Evolutionary conservation across 1,140 invertebrate species (phyloP).

Genomic region (Trichonephila clavata): DNA sequence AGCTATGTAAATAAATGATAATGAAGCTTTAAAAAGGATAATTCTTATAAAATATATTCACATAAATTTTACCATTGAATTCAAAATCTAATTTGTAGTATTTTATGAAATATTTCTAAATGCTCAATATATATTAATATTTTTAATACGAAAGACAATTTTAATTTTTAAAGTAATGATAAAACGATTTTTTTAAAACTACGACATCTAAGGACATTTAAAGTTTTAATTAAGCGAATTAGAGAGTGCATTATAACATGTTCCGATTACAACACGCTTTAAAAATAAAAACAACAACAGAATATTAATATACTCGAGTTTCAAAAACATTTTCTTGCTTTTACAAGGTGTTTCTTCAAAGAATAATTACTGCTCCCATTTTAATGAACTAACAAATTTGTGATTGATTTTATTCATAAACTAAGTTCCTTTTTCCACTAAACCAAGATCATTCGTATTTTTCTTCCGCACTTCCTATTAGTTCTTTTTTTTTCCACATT

Average conservation of each 20-base stretch:
- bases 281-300: background rate
- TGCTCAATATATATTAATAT: no score
- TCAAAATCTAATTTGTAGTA: no score
- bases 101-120: no score
- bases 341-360: slow-evolving; percentile 2
- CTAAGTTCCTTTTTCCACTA: background rate
- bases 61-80: no score
- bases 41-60: no score
- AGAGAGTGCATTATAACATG: background rate
- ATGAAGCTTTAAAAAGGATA: no score
- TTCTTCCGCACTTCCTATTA: background rate
- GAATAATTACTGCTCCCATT: background rate
- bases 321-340: background rate
- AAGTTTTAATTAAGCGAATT: slow-evolving; percentile 18
- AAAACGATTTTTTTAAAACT: no score
- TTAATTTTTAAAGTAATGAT: no score
- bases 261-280: background rate
- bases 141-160: no score
- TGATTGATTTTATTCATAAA: slow-evolving; percentile 26
- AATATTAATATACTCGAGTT: slow-evolving; percentile 22
- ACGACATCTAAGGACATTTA: background rate
- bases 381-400: slow-evolving; percentile 33
- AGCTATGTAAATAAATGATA: no score
- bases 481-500: background rate
- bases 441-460: slow-evolving; percentile 20